phyloP scores from a whole-genome alignment of 2,113 vertebrate genomes.

The Phalacrocorax aristotelis region DNA sequence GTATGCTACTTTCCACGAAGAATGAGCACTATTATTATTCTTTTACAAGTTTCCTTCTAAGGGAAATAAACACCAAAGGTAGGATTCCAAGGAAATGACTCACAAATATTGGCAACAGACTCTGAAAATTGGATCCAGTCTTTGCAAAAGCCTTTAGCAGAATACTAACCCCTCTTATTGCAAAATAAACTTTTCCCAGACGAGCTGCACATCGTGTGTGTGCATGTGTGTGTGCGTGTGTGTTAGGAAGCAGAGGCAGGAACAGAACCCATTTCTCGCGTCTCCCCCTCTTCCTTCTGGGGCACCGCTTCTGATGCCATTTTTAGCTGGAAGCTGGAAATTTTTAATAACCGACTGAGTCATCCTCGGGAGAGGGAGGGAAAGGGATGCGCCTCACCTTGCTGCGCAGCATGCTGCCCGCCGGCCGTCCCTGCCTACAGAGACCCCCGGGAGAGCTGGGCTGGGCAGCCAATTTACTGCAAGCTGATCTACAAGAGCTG shows the following conservation, averaged over 20 bases:
- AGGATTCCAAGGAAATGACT: slow-evolving; percentile 89
- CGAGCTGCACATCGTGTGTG: not conserved
- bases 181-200: slow-evolving; percentile 65
- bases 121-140: slow-evolving; percentile 76
- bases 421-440: not conserved
- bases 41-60: slow-evolving; percentile 88
- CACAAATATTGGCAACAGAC: slow-evolving; percentile 82
- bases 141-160: slow-evolving; percentile 55
- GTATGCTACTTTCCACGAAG: slow-evolving; percentile 62
- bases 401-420: not conserved
- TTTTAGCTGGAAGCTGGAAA: slow-evolving; percentile 65
- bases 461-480: not conserved
- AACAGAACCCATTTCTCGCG: not conserved
- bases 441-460: not conserved
- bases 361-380: not conserved
- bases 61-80: slow-evolving; percentile 89
- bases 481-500: not conserved
- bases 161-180: slow-evolving; percentile 47
- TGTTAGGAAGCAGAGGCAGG: not conserved
- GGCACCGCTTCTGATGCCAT: slow-evolving; percentile 38
- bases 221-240: not conserved
- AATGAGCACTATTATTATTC: slow-evolving; percentile 73
- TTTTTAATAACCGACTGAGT: slow-evolving; percentile 58
- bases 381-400: slow-evolving; percentile 40
- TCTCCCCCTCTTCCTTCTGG: slow-evolving; percentile 6